Evolutionary conservation across 2,888 invertebrate genomes (phyloP).

Genomic region (Lamproptera curius): DNA sequence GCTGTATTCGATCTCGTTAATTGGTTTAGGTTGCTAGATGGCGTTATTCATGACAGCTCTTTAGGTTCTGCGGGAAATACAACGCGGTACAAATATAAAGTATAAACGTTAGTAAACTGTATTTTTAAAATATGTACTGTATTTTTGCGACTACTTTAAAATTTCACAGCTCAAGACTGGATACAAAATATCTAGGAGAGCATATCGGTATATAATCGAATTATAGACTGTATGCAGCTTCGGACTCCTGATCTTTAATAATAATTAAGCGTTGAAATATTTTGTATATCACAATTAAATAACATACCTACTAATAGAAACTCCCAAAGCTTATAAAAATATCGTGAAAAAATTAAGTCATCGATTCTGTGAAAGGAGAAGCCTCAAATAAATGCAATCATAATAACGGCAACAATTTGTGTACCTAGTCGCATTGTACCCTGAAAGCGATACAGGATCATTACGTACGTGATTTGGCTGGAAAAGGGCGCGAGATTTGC

Average conservation of each 20-base stretch:
- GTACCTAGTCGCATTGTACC: constrained; percentile 2
- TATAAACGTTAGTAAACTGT: background rate
- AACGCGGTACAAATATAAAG: background rate
- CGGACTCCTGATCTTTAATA: background rate
- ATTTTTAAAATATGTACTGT: background rate
- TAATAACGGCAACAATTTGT: constrained; percentile 1
- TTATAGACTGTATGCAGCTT: background rate
- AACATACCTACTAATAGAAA: too few relatives aligned
- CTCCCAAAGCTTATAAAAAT: too few relatives aligned
- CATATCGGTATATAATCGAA: too few relatives aligned
- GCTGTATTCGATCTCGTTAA: constrained; percentile 55
- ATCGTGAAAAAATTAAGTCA: too few relatives aligned
- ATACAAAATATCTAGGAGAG: too few relatives aligned
- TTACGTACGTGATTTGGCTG: constrained; percentile 15
- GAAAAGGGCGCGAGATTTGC: constrained; percentile 15
- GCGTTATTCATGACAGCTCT: constrained; percentile 35
- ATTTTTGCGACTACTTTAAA: background rate
- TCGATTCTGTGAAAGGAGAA: too few relatives aligned
- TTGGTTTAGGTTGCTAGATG: constrained; percentile 60
- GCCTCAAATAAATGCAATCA: too few relatives aligned
- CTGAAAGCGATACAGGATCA: background rate
- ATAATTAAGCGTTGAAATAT: background rate
- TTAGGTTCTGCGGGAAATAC: background rate
- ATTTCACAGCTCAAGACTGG: too few relatives aligned
- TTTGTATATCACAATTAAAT: too few relatives aligned